A percentile compares a stretch with the other conserved stretches of the same genome.
Conservation (phyloP, 2,888 invertebrate species). For the Drosophila greeni region DNA sequence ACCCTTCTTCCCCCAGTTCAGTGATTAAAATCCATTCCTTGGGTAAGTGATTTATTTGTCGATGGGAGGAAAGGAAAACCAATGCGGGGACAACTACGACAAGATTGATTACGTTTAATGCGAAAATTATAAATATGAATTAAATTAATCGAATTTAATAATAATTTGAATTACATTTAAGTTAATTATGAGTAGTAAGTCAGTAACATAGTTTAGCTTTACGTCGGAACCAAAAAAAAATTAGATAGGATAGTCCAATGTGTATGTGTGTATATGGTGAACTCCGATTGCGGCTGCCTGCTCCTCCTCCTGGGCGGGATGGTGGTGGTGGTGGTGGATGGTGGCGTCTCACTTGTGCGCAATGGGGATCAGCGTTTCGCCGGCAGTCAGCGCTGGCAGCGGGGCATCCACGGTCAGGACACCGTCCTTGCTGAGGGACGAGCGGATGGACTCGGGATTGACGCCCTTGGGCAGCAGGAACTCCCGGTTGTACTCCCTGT, state of each 20-base stretch:
- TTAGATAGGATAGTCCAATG: slow-evolving; percentile 32
- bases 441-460: slow-evolving; percentile 96
- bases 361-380: slow-evolving; percentile 79
- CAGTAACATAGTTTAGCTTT: slow-evolving; percentile 66
- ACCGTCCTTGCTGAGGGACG: slow-evolving; percentile 96
- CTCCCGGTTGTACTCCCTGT: slow-evolving; percentile 98
- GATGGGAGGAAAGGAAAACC: slow-evolving; percentile 31
- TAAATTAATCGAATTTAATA: slow-evolving; percentile 73
- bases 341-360: slow-evolving; percentile 75
- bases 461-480: slow-evolving; percentile 98
- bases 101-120: slow-evolving; percentile 70
- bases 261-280: slow-evolving; percentile 16
- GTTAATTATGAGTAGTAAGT: slow-evolving; percentile 74
- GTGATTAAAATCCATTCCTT: slow-evolving; percentile 9
- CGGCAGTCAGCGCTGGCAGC: slow-evolving; percentile 85
- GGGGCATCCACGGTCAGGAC: slow-evolving; percentile 98
- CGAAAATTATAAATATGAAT: slow-evolving; percentile 72
- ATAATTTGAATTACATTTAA: slow-evolving; percentile 72
- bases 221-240: slow-evolving; percentile 50
- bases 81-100: slow-evolving; percentile 50
- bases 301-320: slow-evolving; percentile 5
- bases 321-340: slow-evolving; percentile 3
- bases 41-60: slow-evolving; percentile 20
- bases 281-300: slow-evolving; percentile 24
- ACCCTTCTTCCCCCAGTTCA: background rate